These are phyloP conservation scores for Probosciger aterrimus DNA, from an alignment of 2,113 vertebrate species.

Conservation along the genomic window DNA sequence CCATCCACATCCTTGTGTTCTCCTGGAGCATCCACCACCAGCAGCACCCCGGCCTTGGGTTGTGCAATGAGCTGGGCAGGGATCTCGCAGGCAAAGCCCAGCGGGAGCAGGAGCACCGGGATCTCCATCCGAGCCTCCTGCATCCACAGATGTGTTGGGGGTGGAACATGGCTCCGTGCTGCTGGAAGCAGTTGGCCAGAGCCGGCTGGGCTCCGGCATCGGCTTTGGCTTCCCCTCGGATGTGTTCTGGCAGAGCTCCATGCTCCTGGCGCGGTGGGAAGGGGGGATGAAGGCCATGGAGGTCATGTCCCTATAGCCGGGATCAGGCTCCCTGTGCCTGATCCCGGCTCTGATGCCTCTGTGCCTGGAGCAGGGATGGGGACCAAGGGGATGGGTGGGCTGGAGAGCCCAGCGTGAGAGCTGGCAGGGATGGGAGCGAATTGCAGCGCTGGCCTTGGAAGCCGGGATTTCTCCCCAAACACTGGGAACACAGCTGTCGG, in stretches of 20 bases:
- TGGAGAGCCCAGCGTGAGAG: not conserved
- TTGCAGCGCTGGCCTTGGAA: not conserved
- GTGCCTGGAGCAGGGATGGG: rapidly evolving
- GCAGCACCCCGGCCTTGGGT: not conserved
- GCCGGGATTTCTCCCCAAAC: not conserved
- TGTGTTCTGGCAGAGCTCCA: not conserved
- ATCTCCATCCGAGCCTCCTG: not conserved
- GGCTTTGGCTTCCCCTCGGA: not conserved
- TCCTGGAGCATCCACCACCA: not conserved
- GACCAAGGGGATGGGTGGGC: not conserved
- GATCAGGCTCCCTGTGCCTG: not conserved
- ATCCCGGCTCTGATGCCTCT: not conserved
- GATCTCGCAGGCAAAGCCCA: not conserved
- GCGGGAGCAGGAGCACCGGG: not conserved
- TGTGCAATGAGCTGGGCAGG: constrained; percentile 14
- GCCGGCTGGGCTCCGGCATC: not conserved
- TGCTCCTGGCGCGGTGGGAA: not conserved
- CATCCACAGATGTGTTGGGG: constrained; percentile 22
- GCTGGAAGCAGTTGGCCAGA: not conserved
- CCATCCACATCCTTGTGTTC: not conserved
- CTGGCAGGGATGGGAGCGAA: not conserved
- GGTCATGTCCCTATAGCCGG: rapidly evolving
- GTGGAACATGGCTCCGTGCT: not conserved
- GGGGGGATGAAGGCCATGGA: not conserved
- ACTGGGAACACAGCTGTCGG: constrained; percentile 13